Percentiles rank a stretch among this genome's conserved stretches.
Evolutionary conservation across 64 coral and sea anemone genomes (phyloP).

Genomic region (Montipora capricornis): DNA sequence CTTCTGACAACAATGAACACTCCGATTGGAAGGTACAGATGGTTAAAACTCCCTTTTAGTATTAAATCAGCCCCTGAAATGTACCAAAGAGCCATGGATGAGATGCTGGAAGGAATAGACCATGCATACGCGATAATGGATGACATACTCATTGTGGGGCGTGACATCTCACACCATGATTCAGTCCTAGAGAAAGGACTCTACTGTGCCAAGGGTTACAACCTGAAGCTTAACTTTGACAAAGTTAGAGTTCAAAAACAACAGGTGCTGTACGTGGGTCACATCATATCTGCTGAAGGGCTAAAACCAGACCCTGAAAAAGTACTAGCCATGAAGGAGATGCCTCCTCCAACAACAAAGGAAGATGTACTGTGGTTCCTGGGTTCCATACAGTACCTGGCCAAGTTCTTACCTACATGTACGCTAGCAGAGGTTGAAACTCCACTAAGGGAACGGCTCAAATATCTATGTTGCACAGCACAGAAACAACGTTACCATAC

Average conservation of each 20-base stretch:
- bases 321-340: constrained; percentile 59
- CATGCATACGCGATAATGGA: constrained; percentile 70
- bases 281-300: constrained; percentile 50
- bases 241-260: constrained; percentile 68
- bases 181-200: constrained; percentile 66
- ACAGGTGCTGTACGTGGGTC: constrained; percentile 56
- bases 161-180: constrained; percentile 66
- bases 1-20: constrained; percentile 78
- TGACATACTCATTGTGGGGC: constrained; percentile 65
- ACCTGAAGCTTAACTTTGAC: constrained; percentile 76
- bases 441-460: constrained; percentile 41
- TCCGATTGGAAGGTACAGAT: constrained; percentile 67
- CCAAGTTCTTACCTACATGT: constrained; percentile 40
- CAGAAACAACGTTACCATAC: constrained; percentile 20
- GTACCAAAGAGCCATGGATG: constrained; percentile 68
- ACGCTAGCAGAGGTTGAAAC: constrained; percentile 43
- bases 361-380: constrained; percentile 65
- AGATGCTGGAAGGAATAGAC: constrained; percentile 61
- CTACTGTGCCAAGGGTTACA: constrained; percentile 42
- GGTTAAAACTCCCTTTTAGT: constrained; percentile 68
- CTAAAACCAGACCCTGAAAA: constrained; percentile 77
- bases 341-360: constrained; percentile 64
- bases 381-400: constrained; percentile 56
- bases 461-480: constrained; percentile 28
- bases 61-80: constrained; percentile 70